phyloP scores from a whole-genome alignment of 1,140 invertebrate genomes.

The Zaprionus gabonicus region DNA sequence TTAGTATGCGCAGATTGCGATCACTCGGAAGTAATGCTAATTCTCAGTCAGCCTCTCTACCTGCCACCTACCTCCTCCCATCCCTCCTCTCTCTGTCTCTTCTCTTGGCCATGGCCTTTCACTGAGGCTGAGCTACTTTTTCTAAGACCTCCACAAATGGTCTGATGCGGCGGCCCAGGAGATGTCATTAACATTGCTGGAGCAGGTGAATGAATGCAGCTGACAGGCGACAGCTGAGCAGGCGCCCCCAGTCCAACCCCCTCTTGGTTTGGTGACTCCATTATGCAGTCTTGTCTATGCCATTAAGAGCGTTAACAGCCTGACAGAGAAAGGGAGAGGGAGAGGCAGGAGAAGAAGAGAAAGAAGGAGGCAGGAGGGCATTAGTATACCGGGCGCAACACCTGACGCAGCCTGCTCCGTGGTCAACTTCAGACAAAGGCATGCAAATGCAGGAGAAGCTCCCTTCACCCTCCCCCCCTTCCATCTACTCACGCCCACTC shows the following conservation, averaged over 20 bases:
- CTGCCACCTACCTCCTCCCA: neutral
- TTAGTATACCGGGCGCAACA: conserved; percentile 76
- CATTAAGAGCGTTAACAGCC: conserved; percentile 76
- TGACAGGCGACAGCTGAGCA: conserved; percentile 62
- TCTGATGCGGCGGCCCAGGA: conserved; percentile 72
- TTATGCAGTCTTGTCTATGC: conserved; percentile 77
- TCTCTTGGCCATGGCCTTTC: conserved; percentile 33
- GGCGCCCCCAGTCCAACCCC: neutral
- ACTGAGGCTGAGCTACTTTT: conserved; percentile 60
- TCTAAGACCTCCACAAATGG: conserved; percentile 55
- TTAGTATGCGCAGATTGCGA: conserved; percentile 84
- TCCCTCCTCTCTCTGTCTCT: neutral
- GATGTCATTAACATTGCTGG: conserved; percentile 76
- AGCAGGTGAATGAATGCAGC: conserved; percentile 79
- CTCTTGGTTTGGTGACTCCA: conserved; percentile 53
- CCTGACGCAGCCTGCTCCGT: conserved; percentile 65
- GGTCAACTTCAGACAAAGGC: conserved; percentile 81
- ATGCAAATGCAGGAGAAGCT: conserved; percentile 59
- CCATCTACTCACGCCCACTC: neutral
- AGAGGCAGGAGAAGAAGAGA: neutral
- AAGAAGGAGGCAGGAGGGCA: conserved; percentile 29
- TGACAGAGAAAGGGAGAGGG: neutral
- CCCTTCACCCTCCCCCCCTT: neutral
- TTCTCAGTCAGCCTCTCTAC: conserved; percentile 30
- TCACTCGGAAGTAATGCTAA: conserved; percentile 84